These are phyloP conservation scores for Formica exsecta DNA, from an alignment of 1,140 invertebrate genomes.

Conservation along the genomic window DNA sequence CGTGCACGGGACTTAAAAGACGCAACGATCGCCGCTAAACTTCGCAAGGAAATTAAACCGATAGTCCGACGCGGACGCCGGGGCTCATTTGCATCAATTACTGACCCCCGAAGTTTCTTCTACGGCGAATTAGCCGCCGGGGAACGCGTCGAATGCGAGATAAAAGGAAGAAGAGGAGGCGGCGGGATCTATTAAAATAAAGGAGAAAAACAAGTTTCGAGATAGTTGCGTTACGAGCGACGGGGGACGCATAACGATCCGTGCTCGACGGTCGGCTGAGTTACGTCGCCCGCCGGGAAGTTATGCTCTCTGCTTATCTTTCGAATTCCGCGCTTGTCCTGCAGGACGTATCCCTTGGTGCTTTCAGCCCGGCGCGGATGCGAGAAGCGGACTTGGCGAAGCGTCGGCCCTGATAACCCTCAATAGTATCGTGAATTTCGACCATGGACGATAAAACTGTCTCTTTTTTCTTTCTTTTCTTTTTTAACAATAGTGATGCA, in stretches of 20 bases:
- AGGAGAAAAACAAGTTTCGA: constrained; percentile 85
- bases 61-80: constrained; percentile 69
- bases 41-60: constrained; percentile 71
- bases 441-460: neutral
- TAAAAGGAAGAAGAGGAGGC: constrained; percentile 77
- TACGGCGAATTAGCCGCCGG: constrained; percentile 81
- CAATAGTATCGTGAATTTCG: constrained; percentile 49
- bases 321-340: constrained; percentile 81
- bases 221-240: constrained; percentile 85
- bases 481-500: neutral
- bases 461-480: neutral
- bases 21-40: constrained; percentile 65
- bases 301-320: constrained; percentile 84
- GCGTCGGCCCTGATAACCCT: constrained; percentile 48
- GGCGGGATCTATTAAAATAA: constrained; percentile 82
- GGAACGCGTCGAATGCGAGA: constrained; percentile 80
- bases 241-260: constrained; percentile 85
- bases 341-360: constrained; percentile 71
- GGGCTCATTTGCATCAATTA: constrained; percentile 84
- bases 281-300: constrained; percentile 79
- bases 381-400: constrained; percentile 65
- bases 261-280: constrained; percentile 79
- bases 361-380: constrained; percentile 67
- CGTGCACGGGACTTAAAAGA: constrained; percentile 48
- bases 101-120: constrained; percentile 79